A percentile compares a stretch with the other conserved stretches of the same genome.
These are phyloP conservation scores for Silurus lanzhouensis DNA, from an alignment of 2,797 vertebrate genomes.

Conservation along the genomic window DNA sequence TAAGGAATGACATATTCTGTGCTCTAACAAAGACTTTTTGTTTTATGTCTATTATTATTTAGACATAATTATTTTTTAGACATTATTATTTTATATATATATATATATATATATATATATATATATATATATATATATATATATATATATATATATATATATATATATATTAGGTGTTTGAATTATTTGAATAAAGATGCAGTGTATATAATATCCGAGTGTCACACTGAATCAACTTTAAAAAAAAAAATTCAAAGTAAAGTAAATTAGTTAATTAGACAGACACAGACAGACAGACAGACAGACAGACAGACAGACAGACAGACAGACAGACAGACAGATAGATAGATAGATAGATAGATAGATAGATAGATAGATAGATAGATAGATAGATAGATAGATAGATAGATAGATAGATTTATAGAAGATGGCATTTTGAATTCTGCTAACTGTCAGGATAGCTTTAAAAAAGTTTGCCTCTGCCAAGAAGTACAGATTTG, in stretches of 20 bases:
- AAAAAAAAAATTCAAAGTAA: no score
- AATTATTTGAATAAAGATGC: background rate
- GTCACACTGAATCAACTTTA: background rate
- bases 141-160: no score
- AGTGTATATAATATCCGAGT: background rate
- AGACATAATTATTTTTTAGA: no score
- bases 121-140: no score
- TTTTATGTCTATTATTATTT: background rate
- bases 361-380: background rate
- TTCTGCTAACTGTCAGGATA: background rate
- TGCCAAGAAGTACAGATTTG: background rate
- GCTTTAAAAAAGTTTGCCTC: background rate
- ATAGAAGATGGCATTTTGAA: background rate
- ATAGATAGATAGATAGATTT: background rate
- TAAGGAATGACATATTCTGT: background rate
- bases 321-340: no score
- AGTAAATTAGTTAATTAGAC: no score
- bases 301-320: no score
- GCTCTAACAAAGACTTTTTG: background rate
- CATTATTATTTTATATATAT: no score
- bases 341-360: no score
- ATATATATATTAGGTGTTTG: no score
- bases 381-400: background rate
- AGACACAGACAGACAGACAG: no score
- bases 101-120: no score